These are phyloP conservation scores for Sympetrum striolatum DNA, from an alignment of 2,888 invertebrate species.

Conservation along the genomic window DNA sequence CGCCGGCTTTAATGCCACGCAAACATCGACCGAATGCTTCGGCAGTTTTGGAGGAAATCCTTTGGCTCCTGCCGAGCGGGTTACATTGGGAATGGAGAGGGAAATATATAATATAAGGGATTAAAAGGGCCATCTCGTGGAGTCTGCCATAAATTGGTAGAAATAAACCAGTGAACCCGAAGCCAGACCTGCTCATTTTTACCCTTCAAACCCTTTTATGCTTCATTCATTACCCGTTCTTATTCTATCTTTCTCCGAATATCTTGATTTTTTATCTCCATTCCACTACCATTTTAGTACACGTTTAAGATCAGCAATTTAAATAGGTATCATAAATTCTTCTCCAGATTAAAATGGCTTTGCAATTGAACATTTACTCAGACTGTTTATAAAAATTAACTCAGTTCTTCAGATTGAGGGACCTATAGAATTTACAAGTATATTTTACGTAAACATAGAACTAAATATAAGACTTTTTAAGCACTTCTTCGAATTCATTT, in stretches of 20 bases:
- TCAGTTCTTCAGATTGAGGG: no score
- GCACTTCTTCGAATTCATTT: no score
- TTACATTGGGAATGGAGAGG: neutral
- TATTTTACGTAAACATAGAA: no score
- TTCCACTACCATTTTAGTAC: neutral
- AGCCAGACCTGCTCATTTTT: neutral
- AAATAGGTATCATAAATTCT: neutral
- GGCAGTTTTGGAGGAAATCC: neutral
- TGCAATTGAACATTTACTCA: no score
- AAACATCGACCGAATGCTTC: neutral
- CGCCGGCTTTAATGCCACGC: neutral
- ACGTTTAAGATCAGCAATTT: neutral
- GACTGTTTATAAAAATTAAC: no score
- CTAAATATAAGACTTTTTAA: no score
- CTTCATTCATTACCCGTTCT: neutral
- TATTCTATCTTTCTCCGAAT: neutral
- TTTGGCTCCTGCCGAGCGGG: neutral
- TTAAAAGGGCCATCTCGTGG: neutral
- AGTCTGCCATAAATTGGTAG: neutral
- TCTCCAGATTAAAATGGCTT: no score
- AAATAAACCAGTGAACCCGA: neutral
- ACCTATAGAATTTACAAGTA: no score
- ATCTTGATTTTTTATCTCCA: neutral
- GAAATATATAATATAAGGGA: neutral
- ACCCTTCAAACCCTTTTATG: neutral